Evolutionary conservation across 2,797 vertebrate species (phyloP).

Genomic region (Fistularia tabacaria): DNA sequence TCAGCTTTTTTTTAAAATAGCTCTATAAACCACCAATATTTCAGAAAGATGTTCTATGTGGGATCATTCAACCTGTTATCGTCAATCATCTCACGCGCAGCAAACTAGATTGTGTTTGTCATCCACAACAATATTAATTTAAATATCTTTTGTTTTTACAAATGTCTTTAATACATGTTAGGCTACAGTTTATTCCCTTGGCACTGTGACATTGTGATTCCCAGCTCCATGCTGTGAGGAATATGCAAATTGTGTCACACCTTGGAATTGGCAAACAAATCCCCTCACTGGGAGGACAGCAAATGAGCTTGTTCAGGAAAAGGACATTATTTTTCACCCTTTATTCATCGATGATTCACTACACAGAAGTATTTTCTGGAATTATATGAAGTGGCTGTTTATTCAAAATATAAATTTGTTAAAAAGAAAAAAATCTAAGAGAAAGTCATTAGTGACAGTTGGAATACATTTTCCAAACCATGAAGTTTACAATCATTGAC

Average conservation of each 20-base stretch:
- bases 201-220: neutral
- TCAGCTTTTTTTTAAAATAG: no score
- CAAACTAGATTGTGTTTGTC: slow-evolving; percentile 22
- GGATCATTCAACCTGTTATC: slow-evolving; percentile 20
- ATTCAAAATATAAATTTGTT: no score
- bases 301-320: neutral
- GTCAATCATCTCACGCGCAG: slow-evolving; percentile 9
- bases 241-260: slow-evolving; percentile 1
- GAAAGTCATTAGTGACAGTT: no score
- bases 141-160: neutral
- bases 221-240: neutral
- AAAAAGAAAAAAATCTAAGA: no score
- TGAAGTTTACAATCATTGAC: no score
- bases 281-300: neutral
- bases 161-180: slow-evolving; percentile 11
- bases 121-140: slow-evolving; percentile 6
- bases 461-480: no score
- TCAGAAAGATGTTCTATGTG: slow-evolving; percentile 7
- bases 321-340: neutral
- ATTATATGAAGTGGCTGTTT: no score
- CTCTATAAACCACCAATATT: neutral
- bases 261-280: slow-evolving; percentile 9
- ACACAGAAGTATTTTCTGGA: slow-evolving; percentile 16
- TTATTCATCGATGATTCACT: slow-evolving; percentile 9
- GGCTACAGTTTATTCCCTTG: neutral